Base-by-base conservation (phyloP, 2,797 vertebrate genomes). In the Alosa sapidissima region DNA sequence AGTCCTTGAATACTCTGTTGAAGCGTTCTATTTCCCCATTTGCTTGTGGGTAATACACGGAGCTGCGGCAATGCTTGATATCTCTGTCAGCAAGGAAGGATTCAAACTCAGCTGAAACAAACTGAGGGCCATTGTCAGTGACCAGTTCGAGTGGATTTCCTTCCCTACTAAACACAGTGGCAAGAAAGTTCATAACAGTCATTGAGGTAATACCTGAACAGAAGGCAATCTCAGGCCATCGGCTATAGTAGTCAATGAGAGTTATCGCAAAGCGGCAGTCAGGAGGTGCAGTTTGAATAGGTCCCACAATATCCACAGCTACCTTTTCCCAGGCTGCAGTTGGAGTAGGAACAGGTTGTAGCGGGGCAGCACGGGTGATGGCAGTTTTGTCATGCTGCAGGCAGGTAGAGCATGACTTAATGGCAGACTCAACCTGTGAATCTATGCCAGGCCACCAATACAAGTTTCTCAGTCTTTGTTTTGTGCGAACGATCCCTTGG, bases 201-300 rank as follows among this genome's bases (percentile, higher is more conserved):
- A 0, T 19, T n/a, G 81, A 75, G 41, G 84, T 82, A 9, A 85
- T 3, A 0, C 41, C 47, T 16, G 36, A 19, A 2, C 16, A 1
- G 10, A 85, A 85, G 0, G 14, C 81, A 24, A 85, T 36, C 28
- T 82, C 84, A 14, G 51, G 62, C n/a, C 49, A 85, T 54, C 60
- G n/a, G n/a, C 81, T 85, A 48, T 75, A 85, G 7, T 75, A 85
- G 45, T 85, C 81, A 85, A 28, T 28, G 28, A 28, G 84, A 68
- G 81, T 85, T 28, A 28, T 28, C 28, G 28, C 28, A 28, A 54
- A 75, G 13, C 14, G 10, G 14, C 84, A 85, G 9, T 60, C 24
- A 6, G 3, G 52, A 33, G 81, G 51, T 16, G 2, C 52, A 16
- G 5, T 19, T 0, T 55, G 24, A 8, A 19, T 55, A 7, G 28